Conservation (phyloP, 2,888 invertebrate species). For the Colostygia pectinataria region DNA sequence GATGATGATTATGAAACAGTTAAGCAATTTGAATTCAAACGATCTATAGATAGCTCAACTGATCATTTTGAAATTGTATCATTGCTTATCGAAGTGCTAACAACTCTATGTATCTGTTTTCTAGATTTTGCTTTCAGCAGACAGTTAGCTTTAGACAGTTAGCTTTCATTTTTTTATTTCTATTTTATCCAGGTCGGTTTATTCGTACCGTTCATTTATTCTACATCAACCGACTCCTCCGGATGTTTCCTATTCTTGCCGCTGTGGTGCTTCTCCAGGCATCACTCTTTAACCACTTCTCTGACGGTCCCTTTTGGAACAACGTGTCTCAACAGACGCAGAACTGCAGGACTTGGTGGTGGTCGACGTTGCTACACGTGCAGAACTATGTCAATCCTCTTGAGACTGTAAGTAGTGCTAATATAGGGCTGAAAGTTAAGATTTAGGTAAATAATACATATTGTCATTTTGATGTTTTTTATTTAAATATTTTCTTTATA, state of each 20-base stretch:
- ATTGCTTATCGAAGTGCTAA: too few species aligned
- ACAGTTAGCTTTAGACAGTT: too few species aligned
- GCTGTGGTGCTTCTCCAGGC: constrained; percentile 50
- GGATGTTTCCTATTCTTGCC: constrained; percentile 59
- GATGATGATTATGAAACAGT: too few species aligned
- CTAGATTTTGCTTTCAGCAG: too few species aligned
- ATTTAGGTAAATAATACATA: too few species aligned
- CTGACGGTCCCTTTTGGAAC: constrained; percentile 68
- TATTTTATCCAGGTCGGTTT: constrained; percentile 58
- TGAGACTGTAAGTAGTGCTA: constrained; percentile 41
- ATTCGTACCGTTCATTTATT: constrained; percentile 49
- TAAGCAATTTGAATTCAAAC: too few species aligned
- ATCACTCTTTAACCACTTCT: constrained; percentile 49
- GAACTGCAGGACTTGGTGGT: constrained; percentile 72
- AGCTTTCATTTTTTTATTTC: too few species aligned
- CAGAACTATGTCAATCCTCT: constrained; percentile 71
- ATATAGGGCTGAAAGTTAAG: background rate
- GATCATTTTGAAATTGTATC: too few species aligned
- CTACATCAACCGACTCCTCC: constrained; percentile 52
- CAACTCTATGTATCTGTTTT: too few species aligned
- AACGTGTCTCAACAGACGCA: constrained; percentile 53
- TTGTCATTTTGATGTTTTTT: too few species aligned
- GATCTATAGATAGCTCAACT: too few species aligned
- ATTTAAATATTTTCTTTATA: too few species aligned
- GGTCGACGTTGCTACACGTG: constrained; percentile 72